A percentile compares a stretch with the other conserved stretches of the same genome.
These are phyloP conservation scores for Hylyphantes graminicola DNA, from an alignment of 1,140 invertebrate genomes.

Conservation along the genomic window DNA sequence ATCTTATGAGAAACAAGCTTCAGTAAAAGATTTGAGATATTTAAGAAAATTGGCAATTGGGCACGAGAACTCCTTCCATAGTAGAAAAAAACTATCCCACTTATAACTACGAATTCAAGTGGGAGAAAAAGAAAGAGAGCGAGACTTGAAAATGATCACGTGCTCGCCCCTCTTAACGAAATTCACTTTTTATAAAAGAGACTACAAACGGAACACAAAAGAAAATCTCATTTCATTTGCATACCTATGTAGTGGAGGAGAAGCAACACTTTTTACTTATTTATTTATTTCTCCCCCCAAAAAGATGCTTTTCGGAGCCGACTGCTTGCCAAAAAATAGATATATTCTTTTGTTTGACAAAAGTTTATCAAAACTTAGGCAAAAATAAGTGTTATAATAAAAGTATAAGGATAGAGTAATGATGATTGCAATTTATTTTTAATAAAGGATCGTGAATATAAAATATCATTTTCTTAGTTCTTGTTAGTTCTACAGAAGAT, in stretches of 20 bases:
- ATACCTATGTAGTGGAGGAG: constrained; percentile 26
- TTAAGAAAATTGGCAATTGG: constrained; percentile 32
- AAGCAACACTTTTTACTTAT: not conserved
- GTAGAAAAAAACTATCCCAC: not conserved
- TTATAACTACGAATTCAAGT: not conserved
- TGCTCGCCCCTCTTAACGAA: not conserved
- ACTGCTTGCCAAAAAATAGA: no score
- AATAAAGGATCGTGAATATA: no score
- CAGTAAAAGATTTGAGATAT: constrained; percentile 18
- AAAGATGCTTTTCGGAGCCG: no score
- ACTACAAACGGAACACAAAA: constrained; percentile 9
- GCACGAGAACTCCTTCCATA: not conserved
- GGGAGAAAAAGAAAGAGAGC: constrained; percentile 6
- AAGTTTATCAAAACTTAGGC: no score
- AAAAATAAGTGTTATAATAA: no score
- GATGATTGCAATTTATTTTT: no score
- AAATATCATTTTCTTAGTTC: no score
- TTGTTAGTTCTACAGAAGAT: no score
- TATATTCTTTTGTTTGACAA: no score
- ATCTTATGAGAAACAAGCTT: constrained; percentile 12
- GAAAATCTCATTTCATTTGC: constrained; percentile 55
- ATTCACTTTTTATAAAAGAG: constrained; percentile 44
- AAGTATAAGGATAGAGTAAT: no score
- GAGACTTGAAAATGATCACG: not conserved
- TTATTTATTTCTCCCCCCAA: not conserved